These are phyloP conservation scores for Pithys albifrons DNA, from an alignment of 2,113 vertebrate species.

Conservation along the genomic window DNA sequence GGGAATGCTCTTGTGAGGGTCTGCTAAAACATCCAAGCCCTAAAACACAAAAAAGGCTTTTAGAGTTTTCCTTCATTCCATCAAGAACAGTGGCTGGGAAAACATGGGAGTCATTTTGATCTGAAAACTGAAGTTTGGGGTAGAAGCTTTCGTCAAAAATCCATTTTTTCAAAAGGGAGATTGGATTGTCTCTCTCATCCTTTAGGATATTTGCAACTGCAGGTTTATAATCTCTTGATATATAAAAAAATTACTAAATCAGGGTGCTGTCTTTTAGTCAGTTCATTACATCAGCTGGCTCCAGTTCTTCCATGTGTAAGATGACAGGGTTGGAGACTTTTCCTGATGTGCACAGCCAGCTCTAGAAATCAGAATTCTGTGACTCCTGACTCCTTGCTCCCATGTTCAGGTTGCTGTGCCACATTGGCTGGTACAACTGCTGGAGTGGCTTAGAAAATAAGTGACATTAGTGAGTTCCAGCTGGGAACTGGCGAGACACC, in stretches of 20 bases:
- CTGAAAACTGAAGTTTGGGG: background rate
- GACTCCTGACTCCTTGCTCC: background rate
- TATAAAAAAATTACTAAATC: background rate
- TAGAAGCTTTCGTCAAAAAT: background rate
- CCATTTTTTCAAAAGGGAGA: background rate
- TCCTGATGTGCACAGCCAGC: background rate
- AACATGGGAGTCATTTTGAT: background rate
- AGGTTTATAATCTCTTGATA: background rate
- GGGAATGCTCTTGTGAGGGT: background rate
- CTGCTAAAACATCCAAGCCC: background rate
- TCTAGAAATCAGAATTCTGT: background rate
- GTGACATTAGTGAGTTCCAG: background rate
- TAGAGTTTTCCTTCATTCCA: background rate
- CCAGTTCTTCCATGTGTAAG: background rate
- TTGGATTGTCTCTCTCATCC: background rate
- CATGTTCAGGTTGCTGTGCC: accelerated
- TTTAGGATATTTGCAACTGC: background rate
- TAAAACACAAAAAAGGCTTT: background rate
- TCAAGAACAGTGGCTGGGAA: background rate
- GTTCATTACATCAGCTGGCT: background rate
- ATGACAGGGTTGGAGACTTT: background rate
- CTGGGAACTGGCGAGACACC: background rate
- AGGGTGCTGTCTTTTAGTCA: background rate
- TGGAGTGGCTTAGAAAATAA: background rate
- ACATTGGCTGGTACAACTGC: background rate